Base-by-base conservation (phyloP, 2,113 vertebrate genomes). In the Melanerpes aurifrons region DNA sequence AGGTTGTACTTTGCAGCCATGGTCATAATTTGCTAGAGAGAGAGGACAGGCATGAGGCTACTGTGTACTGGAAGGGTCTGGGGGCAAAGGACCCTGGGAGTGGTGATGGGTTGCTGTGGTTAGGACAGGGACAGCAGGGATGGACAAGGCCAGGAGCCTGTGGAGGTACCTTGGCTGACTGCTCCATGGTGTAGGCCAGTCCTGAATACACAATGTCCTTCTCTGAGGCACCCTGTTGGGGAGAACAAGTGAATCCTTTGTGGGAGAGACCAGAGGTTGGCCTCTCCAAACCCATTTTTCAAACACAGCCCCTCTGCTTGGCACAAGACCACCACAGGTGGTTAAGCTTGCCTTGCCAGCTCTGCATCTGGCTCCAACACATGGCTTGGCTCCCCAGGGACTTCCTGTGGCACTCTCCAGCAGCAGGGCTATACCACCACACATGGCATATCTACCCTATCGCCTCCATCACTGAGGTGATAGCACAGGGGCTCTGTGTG, bases 1-100 rank as follows among this genome's bases (percentile, higher is more conserved):
- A 98, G 97, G 97, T 98, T 98, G 95, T 98, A 98, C 93, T 98
- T 99, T 93, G 96, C 98, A 32, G 98, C 98, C 5, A 97, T 98
- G 90, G 97, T 96, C 98, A 98, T 98, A 58, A 98, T 99, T 99
- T 99, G 98, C 98, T 98, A 93, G 78, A 8, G 48, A 40, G 45
- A 95, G 19, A 82, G 58, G 50, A 73, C 43, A n/a, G 45, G 8
- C 45, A 61, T 31, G 79, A 87, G 71, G 24, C 29, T 0, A 1
- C 7, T 29, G 40, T 61, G 24, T 71, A 35, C 35, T 56, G 70
- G 32, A 14, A 57, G 31, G 59, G 9, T 29, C 69, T 15, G 13
- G n/a, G 7, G 17, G 22, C 50, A 53, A 53, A 53, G 22, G 50
- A 53, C 53, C 12, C 5, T 2, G 13, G 48, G 21, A 80, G 16